Percentiles rank a stretch among this genome's conserved stretches.
These are phyloP conservation scores for Anableps anableps DNA, from an alignment of 2,797 vertebrate genomes.

Conservation along the genomic window DNA sequence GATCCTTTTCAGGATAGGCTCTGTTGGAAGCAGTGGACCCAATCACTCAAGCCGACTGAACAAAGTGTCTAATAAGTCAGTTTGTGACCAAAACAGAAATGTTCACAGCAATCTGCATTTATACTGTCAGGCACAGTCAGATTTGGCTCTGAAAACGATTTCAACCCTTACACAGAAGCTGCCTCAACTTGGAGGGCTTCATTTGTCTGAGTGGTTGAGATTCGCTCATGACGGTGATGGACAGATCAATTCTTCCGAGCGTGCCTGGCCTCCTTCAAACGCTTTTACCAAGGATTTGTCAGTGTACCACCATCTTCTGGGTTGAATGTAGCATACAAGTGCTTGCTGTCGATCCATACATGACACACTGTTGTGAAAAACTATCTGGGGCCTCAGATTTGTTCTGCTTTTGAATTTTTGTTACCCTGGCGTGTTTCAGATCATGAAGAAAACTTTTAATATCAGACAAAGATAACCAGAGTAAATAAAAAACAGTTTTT, in stretches of 20 bases:
- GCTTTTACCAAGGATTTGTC: background rate
- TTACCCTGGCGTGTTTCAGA: background rate
- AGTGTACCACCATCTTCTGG: background rate
- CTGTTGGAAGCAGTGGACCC: background rate
- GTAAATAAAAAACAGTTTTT: background rate
- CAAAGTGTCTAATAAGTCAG: conserved; percentile 6
- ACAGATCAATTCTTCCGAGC: conserved; percentile 13
- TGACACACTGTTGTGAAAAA: background rate
- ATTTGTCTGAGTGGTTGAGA: conserved; percentile 8
- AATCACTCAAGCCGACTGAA: background rate
- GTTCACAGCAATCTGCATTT: background rate
- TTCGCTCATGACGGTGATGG: background rate
- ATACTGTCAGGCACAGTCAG: conserved; percentile 1
- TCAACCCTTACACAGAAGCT: background rate
- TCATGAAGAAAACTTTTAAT: background rate
- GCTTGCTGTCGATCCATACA: background rate
- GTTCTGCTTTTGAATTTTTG: background rate
- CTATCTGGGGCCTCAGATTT: background rate
- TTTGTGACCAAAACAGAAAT: conserved; percentile 14
- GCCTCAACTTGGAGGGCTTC: conserved; percentile 8
- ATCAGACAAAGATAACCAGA: background rate
- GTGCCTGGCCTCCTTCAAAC: background rate
- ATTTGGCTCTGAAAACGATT: background rate
- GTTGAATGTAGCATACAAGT: background rate
- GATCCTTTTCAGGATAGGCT: background rate